Evolutionary conservation across 2,888 invertebrate genomes (phyloP).

Genomic region (Drepanosiphum platanoidis): DNA sequence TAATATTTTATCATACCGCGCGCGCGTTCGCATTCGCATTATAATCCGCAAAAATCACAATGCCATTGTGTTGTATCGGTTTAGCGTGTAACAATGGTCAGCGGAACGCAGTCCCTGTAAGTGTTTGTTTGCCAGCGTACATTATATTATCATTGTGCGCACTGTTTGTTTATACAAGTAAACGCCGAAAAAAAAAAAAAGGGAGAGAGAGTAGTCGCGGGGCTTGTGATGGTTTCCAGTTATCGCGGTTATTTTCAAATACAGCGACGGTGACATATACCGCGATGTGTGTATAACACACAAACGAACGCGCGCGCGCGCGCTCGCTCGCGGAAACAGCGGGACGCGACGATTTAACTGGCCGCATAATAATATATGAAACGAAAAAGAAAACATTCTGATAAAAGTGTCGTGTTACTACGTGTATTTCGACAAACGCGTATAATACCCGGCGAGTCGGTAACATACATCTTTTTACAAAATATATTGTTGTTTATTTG

Average conservation of each 20-base stretch:
- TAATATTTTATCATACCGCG: background rate
- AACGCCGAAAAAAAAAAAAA: slow-evolving; percentile 40
- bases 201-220: background rate
- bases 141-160: slow-evolving; percentile 28
- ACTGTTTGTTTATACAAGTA: slow-evolving; percentile 16
- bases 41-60: slow-evolving; percentile 49
- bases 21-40: background rate
- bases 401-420: slow-evolving; percentile 31
- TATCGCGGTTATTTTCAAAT: slow-evolving; percentile 22
- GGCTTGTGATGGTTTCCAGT: slow-evolving; percentile 55
- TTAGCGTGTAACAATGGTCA: slow-evolving; percentile 35
- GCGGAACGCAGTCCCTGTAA: slow-evolving; percentile 18
- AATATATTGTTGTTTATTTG: background rate
- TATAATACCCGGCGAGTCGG: background rate
- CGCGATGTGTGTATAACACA: too few relatives aligned
- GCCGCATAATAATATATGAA: background rate
- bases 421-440: background rate
- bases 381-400: slow-evolving; percentile 22
- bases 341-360: slow-evolving; percentile 3
- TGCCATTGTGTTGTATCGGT: background rate
- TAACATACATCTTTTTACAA: background rate
- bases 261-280: background rate
- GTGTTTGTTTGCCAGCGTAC: slow-evolving; percentile 43
- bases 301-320: background rate
- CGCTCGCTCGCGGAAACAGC: slow-evolving; percentile 15